Base-by-base conservation (phyloP, 2,113 vertebrate species). In the Gymnogyps californianus region DNA sequence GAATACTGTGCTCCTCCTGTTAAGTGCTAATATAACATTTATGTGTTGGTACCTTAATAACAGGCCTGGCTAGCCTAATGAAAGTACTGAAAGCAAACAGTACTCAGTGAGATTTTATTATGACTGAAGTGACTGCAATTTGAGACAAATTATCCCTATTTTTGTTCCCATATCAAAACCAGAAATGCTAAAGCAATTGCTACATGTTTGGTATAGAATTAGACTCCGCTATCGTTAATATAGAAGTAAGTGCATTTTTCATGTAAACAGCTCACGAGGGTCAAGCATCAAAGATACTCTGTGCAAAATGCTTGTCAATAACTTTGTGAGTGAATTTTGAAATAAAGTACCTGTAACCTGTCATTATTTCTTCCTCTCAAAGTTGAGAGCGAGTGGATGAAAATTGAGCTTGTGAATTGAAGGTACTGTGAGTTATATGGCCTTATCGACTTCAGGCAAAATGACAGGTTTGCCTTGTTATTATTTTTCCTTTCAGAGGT, bases 371-470 rank as follows among this genome's bases (percentile, higher is more conserved):
- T 98, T 99, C 98, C 98, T 99, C 98, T 98, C 97, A 81, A 98
- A 99, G 98, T 98, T 96, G 98, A 98, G 98, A 99, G 98, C 97
- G 97, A 99, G 98, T 99, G 98, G 98, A 98, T 98, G 98, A 99
- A 99, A 99, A 99, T 99, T 98, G 99, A 99, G 99, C 98, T 98
- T 98, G 98, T 98, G 98, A 99, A 99, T 99, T 99, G 98, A 98
- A 99, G 98, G 98, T 98, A 97, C 98, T 98, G 98, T 95, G 98
- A 98, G 98, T 99, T 99, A 98, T 98, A 98, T 98, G 98, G 98
- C 98, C 98, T 98, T 98, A 99, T 99, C 98, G 98, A 99, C 99
- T 99, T 93, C 83, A 97, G 98, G 98, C 98, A 98, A 98, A 99
- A 99, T 98, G 97, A 98, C 97, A 98, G 96, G 98, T 99, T 98